These are phyloP conservation scores for Furnarius figulus DNA, from an alignment of 2,113 vertebrate genomes.

Conservation along the genomic window DNA sequence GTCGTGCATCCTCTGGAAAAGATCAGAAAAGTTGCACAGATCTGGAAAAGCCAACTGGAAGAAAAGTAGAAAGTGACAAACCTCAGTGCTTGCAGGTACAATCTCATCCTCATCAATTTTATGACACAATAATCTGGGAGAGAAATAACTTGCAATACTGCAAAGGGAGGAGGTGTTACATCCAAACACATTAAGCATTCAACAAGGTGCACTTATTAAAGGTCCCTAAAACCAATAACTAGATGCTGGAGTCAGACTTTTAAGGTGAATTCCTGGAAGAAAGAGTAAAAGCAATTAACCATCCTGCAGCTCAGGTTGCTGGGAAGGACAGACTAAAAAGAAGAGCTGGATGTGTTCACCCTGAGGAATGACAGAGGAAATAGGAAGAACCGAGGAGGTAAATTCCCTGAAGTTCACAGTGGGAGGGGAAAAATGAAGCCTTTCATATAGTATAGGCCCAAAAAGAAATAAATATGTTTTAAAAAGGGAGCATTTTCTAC, in stretches of 20 bases:
- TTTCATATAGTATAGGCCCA: background rate
- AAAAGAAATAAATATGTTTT: background rate
- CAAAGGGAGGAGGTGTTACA: background rate
- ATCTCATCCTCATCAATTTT: background rate
- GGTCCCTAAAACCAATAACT: background rate
- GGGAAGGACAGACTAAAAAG: background rate
- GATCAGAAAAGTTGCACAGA: too few species aligned
- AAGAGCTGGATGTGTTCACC: background rate
- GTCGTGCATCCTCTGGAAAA: too few species aligned
- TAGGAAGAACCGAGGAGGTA: background rate
- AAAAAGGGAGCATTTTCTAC: conserved; percentile 28
- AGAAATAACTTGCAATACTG: background rate
- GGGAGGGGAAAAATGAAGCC: background rate
- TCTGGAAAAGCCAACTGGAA: background rate
- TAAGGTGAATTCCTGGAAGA: background rate
- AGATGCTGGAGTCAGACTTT: background rate
- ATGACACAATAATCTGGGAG: background rate
- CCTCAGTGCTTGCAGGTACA: background rate
- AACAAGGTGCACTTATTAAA: background rate
- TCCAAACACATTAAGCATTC: background rate
- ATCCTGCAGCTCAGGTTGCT: background rate
- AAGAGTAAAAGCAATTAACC: background rate
- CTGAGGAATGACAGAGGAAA: background rate
- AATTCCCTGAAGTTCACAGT: background rate
- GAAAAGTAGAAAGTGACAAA: background rate